Conservation (phyloP, 1,140 invertebrate genomes). For the Probaryconus sp. region DNA sequence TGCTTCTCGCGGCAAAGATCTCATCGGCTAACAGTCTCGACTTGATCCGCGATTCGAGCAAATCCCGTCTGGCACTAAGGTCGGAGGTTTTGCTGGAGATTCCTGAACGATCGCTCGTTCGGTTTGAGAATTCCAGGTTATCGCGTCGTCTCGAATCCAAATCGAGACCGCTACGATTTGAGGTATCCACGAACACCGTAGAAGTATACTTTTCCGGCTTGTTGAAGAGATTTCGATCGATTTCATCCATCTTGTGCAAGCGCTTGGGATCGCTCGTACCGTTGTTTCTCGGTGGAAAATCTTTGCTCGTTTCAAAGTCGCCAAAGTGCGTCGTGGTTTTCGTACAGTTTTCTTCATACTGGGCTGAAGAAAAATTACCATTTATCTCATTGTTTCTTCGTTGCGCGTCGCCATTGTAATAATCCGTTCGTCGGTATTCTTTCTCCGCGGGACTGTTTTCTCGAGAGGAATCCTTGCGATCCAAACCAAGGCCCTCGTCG, state of each 20-base stretch:
- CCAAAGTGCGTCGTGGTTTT: constrained; percentile 61
- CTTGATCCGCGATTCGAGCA: constrained; percentile 86
- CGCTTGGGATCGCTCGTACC: constrained; percentile 54
- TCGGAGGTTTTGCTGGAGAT: constrained; percentile 77
- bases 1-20: constrained; percentile 69
- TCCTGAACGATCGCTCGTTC: constrained; percentile 53
- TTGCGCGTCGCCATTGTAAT: constrained; percentile 67
- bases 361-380: constrained; percentile 65
- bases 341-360: constrained; percentile 65
- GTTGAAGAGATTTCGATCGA: constrained; percentile 66
- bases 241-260: constrained; percentile 68
- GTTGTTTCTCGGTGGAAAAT: constrained; percentile 52
- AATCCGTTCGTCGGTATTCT: constrained; percentile 69
- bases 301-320: constrained; percentile 55
- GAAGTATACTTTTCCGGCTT: constrained; percentile 74
- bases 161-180: constrained; percentile 81
- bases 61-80: constrained; percentile 84
- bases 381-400: constrained; percentile 75
- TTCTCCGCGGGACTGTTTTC: constrained; percentile 76
- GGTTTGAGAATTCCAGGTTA: constrained; percentile 64
- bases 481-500: constrained; percentile 86
- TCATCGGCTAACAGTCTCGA: constrained; percentile 78
- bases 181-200: constrained; percentile 77
- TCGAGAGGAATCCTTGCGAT: constrained; percentile 78
- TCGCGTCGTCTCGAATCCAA: constrained; percentile 80